Conservation (phyloP, 2,113 vertebrate genomes). For the Vicugna pacos region DNA sequence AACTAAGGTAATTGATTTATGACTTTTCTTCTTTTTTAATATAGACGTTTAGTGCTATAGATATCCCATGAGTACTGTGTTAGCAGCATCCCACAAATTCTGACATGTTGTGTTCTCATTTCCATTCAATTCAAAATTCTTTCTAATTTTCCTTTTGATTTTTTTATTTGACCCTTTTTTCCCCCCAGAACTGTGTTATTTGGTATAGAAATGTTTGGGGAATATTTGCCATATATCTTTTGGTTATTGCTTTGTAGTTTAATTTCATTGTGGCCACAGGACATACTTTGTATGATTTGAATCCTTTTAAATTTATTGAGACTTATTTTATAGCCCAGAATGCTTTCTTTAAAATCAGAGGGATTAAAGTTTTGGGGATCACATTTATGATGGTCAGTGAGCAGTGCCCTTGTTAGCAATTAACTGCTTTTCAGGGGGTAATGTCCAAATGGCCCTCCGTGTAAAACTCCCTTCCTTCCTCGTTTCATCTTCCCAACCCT, state of each 20-base stretch:
- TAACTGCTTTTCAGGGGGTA: not conserved
- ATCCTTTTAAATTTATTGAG: slow-evolving; percentile 38
- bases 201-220: not conserved
- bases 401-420: not conserved
- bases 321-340: not conserved
- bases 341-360: not conserved
- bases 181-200: not conserved
- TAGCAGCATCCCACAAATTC: not conserved
- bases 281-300: not conserved
- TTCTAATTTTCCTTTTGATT: slow-evolving; percentile 15
- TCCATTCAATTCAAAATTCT: slow-evolving; percentile 7
- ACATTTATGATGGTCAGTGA: not conserved
- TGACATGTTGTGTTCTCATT: slow-evolving; percentile 1
- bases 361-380: not conserved
- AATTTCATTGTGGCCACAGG: slow-evolving; percentile 19
- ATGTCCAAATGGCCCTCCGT: not conserved
- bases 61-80: not conserved
- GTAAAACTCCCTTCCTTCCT: not conserved
- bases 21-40: slow-evolving; percentile 11
- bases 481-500: not conserved
- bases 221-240: not conserved
- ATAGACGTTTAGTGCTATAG: not conserved
- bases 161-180: not conserved
- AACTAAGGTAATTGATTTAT: not conserved
- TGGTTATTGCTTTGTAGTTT: slow-evolving; percentile 33